A percentile compares a stretch with the other conserved stretches of the same genome.
Evolutionary conservation across 2,797 vertebrate genomes (phyloP).

Genomic region (Phoxinus dragarum): DNA sequence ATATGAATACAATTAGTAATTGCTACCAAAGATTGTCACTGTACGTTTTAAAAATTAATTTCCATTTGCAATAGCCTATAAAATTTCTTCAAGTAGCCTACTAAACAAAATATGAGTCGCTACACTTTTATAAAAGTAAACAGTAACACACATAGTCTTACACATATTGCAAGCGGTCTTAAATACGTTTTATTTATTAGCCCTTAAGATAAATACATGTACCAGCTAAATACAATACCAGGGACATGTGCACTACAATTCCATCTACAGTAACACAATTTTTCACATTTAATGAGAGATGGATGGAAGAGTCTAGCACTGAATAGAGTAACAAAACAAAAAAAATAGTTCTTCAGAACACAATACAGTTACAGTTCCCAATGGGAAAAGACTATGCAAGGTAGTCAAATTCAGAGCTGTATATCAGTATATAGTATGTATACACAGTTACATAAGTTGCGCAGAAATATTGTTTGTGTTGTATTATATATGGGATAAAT

Average conservation of each 20-base stretch:
- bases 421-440: neutral
- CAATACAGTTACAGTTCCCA: constrained; percentile 14
- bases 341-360: constrained; percentile 4
- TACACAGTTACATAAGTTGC: neutral
- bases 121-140: too few species aligned
- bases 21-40: too few species aligned
- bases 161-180: neutral
- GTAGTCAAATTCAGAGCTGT: neutral
- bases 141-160: neutral
- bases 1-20: too few species aligned
- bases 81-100: neutral
- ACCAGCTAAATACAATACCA: constrained; percentile 14
- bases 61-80: neutral
- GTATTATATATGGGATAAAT: neutral
- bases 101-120: neutral
- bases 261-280: neutral
- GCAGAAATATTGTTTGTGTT: neutral
- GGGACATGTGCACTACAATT: constrained; percentile 6
- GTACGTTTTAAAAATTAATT: too few species aligned
- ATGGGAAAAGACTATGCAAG: constrained; percentile 2
- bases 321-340: constrained; percentile 1
- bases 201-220: constrained; percentile 30
- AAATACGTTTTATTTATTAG: constrained; percentile 23
- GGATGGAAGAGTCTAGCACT: neutral
- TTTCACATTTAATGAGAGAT: constrained; percentile 41